Evolutionary conservation across 2,888 invertebrate species (phyloP).

Genomic region (Mythimna ferrago): DNA sequence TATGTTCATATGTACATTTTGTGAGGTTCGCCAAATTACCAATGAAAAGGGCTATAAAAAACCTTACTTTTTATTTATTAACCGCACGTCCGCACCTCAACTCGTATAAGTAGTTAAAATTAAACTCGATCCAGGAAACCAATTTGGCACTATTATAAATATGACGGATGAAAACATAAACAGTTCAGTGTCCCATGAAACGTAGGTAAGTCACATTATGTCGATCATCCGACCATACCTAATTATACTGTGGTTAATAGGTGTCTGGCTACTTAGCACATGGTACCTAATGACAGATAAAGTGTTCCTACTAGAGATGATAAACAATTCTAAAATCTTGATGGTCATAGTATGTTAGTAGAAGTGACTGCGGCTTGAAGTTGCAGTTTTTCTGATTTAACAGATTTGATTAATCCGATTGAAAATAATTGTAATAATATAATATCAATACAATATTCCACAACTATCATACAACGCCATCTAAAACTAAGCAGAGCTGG

Average conservation of each 20-base stretch:
- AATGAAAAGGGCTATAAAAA: no score
- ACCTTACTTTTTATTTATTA: neutral
- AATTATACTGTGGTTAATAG: conserved; percentile 64
- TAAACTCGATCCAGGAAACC: conserved; percentile 52
- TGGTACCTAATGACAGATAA: conserved; percentile 48
- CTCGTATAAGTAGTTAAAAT: no score
- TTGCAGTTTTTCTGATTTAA: neutral
- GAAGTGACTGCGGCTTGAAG: neutral
- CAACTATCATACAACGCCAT: no score
- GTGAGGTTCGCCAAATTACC: no score
- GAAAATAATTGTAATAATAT: neutral
- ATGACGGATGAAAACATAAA: conserved; percentile 25
- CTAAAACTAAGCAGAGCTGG: no score
- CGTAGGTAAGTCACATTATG: conserved; percentile 68
- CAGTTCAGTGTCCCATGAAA: conserved; percentile 67
- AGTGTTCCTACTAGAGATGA: conserved; percentile 41
- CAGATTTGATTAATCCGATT: neutral
- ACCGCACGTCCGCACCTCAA: neutral
- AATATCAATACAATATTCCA: no score
- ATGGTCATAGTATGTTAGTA: conserved; percentile 6
- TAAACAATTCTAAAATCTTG: conserved; percentile 32
- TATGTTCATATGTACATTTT: neutral
- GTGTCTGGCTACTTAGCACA: conserved; percentile 48
- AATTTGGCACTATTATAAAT: conserved; percentile 39
- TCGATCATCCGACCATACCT: conserved; percentile 74